phyloP scores from a whole-genome alignment of 2,797 vertebrate genomes.

The Silurus lanzhouensis region DNA sequence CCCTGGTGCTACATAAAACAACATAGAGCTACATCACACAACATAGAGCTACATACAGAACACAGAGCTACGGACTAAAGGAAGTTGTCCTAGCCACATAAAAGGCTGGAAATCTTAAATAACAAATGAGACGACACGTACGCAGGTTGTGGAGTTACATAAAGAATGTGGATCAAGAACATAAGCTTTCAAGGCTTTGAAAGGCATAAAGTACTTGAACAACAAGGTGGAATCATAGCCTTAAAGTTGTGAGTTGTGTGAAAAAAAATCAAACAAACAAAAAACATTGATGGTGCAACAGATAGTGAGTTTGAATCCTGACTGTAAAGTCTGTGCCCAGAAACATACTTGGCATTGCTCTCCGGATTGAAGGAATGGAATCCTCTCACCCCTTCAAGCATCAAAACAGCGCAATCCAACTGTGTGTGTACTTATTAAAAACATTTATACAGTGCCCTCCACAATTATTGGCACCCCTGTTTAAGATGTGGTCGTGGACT shows the following conservation, averaged over 20 bases:
- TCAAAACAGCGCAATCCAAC: not conserved
- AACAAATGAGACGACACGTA: not conserved
- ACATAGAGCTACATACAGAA: no score
- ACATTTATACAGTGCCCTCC: no score
- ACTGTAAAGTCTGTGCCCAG: not conserved
- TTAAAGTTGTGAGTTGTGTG: no score
- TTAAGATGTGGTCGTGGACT: no score
- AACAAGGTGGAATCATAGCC: not conserved
- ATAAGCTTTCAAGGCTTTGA: not conserved
- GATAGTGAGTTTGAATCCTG: not conserved
- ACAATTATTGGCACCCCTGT: no score
- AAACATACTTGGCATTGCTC: not conserved
- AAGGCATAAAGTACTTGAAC: not conserved
- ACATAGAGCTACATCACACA: no score
- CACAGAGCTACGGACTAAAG: no score
- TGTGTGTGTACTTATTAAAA: no score
- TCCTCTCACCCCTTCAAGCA: not conserved
- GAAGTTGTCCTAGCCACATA: no score
- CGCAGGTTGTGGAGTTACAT: no score
- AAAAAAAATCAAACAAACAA: not conserved
- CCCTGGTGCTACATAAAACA: no score
- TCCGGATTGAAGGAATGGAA: not conserved
- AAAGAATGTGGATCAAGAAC: not conserved
- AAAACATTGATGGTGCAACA: not conserved
- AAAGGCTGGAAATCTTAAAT: not conserved